These are phyloP conservation scores for Pandemis cinnamomeana DNA, from an alignment of 2,888 invertebrate species.

Conservation along the genomic window DNA sequence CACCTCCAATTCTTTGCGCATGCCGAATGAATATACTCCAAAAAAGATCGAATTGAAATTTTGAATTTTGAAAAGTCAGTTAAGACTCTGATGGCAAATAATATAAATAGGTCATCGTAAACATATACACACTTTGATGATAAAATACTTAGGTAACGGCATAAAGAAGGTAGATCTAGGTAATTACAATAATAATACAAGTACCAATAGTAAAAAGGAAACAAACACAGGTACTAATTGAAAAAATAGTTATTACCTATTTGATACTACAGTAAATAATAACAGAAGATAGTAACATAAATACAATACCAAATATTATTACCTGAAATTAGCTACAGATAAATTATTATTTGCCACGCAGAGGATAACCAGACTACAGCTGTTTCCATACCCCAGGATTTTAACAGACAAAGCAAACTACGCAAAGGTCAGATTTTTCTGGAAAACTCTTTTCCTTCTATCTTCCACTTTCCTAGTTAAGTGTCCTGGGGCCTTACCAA, in stretches of 20 bases:
- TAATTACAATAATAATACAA: background rate
- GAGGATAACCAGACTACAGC: conserved; percentile 72
- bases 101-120: conserved; percentile 2
- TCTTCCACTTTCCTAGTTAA: background rate
- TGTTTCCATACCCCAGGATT: conserved; percentile 61
- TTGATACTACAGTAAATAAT: background rate
- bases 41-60: conserved; percentile 65
- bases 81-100: conserved; percentile 73
- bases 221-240: background rate
- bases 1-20: conserved; percentile 80
- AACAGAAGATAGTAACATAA: background rate
- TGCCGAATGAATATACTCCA: conserved; percentile 73
- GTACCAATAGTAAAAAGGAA: background rate
- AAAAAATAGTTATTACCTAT: background rate
- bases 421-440: background rate
- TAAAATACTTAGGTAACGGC: conserved; percentile 35
- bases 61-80: conserved; percentile 77
- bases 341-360: conserved; percentile 68
- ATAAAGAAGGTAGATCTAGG: background rate
- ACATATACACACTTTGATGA: conserved; percentile 11
- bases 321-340: conserved; percentile 13
- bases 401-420: conserved; percentile 52
- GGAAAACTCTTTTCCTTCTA: background rate
- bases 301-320: background rate
- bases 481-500: background rate